Evolutionary conservation across 1,140 invertebrate genomes (phyloP), one percentile per base, ranked within the genome.

Genomic region (Bradynema listronoti): DNA sequence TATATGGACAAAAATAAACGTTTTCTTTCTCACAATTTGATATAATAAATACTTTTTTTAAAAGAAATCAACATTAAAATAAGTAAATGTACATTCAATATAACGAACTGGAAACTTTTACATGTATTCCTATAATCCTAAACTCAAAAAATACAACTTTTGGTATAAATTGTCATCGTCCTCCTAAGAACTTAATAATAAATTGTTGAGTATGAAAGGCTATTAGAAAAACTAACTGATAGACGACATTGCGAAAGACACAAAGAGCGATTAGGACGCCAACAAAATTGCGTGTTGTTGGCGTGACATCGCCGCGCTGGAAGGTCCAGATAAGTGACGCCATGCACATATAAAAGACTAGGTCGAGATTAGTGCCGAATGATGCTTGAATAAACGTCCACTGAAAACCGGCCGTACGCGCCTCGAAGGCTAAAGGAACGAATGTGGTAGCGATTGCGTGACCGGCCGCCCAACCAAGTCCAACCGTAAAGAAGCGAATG

Each of bases 291-390:
- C 46, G 43, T 27, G 33, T 36, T 24, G 27, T 39, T 6, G 24
- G 3, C 6, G 45, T 25, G 9, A 30, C 41, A 41, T 63, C 57
- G 22, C 24, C 55, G n/a, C 61, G 24, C n/a, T 63, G 63, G 45
- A 66, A 63, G 0, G 65, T 24, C 61, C 61, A 63, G 39, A 63
- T 61, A n/a, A 63, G 61, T 16, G 61, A 39, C 19, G 61, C 61
- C 50, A 63, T 25, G 16, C 41, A 63, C 22, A 63, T 41, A 32
- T 63, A 61, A 36, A 57, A 58, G 5, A 63, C 46, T 32, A 63
- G 41, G 34, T 63, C 63, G 32, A 63, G 22, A 41, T 63, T 63
- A 4, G 61, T 49, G 63, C 65, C 45, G n/a, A 63, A 16, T 14
- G 61, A 58, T 22, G 61, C 55, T 52, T 63, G 61, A 11, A 63